These are phyloP conservation scores for Eupelmus urozonus DNA, from an alignment of 2,888 invertebrate genomes.

Conservation along the genomic window DNA sequence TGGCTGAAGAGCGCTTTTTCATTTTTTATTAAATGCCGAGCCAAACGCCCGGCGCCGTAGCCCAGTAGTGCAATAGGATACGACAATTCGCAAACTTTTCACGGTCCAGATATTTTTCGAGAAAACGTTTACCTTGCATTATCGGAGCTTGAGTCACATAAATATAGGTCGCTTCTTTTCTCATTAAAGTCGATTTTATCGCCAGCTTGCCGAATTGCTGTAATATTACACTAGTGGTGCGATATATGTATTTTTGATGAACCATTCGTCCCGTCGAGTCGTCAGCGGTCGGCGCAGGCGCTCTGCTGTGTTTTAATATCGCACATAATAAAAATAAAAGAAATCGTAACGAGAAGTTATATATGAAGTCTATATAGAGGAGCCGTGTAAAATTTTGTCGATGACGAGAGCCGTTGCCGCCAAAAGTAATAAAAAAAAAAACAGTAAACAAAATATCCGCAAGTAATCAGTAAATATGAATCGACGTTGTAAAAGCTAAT, in stretches of 20 bases:
- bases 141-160: background rate
- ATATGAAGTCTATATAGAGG: slow-evolving; percentile 8
- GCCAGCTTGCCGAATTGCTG: background rate
- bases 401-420: slow-evolving; percentile 42
- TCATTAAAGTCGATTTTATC: background rate
- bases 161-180: no score
- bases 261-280: background rate
- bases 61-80: no score
- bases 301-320: slow-evolving; percentile 16
- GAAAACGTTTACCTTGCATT: background rate
- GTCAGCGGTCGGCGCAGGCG: background rate
- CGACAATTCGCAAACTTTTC: no score
- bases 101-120: background rate
- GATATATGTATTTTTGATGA: background rate
- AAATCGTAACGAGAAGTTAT: slow-evolving; percentile 31
- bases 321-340: background rate
- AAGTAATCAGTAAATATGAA: slow-evolving; percentile 26
- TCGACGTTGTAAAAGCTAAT: slow-evolving; percentile 41
- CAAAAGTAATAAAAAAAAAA: slow-evolving; percentile 10
- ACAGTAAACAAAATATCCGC: slow-evolving; percentile 2
- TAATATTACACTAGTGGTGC: background rate
- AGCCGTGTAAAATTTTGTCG: slow-evolving; percentile 33
- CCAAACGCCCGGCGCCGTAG: no score
- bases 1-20: no score
- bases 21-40: no score